Conservation (phyloP, 2,888 invertebrate species). For the Lymantria monacha region DNA sequence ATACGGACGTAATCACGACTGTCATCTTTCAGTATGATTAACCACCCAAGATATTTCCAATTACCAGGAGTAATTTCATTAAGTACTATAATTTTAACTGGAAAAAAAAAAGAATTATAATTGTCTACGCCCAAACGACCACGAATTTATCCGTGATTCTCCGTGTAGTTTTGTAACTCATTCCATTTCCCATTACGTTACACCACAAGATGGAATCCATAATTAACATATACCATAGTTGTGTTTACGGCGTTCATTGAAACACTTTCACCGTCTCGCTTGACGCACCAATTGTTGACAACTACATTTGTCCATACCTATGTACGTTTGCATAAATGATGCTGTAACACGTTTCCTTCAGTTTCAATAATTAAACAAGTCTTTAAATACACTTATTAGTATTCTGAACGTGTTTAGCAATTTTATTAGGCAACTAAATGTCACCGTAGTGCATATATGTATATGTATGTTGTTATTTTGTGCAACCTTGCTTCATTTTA, state of each 20-base stretch:
- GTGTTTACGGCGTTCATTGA: slow-evolving; percentile 15
- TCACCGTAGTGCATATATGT: no score
- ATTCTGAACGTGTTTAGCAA: slow-evolving; percentile 9
- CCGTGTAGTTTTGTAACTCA: no score
- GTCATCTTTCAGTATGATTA: no score
- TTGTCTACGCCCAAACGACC: no score
- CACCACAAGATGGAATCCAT: slow-evolving; percentile 15
- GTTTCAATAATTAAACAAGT: slow-evolving; percentile 25
- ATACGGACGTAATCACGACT: no score
- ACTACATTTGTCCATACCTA: slow-evolving; percentile 39
- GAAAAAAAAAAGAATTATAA: no score
- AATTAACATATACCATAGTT: slow-evolving; percentile 26
- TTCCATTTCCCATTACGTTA: slow-evolving; percentile 10
- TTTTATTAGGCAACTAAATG: not conserved
- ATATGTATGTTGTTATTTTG: no score
- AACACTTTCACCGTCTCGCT: slow-evolving; percentile 38
- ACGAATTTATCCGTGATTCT: no score
- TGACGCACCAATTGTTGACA: slow-evolving; percentile 63
- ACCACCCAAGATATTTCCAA: no score
- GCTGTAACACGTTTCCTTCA: slow-evolving; percentile 13
- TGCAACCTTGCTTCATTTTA: no score
- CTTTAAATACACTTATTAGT: slow-evolving; percentile 18
- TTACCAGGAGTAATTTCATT: no score
- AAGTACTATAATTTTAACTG: no score
- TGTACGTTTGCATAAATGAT: slow-evolving; percentile 13